Evolutionary conservation across 2,888 invertebrate genomes (phyloP), one percentile per base, ranked within the genome.

Genomic region (Tiphia femorata): DNA sequence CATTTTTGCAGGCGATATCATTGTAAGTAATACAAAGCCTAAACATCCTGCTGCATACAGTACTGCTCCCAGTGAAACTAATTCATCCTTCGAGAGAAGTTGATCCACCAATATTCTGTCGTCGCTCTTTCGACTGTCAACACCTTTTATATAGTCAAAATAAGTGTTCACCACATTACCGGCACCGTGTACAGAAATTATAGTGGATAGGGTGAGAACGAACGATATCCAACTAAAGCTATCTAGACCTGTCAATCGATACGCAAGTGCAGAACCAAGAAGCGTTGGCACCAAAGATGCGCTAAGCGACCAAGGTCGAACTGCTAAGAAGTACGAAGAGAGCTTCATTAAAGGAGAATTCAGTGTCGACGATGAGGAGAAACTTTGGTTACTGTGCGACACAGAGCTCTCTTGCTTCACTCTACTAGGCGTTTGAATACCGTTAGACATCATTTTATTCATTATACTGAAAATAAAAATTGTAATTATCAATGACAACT

Each of bases 141-240:
- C 96, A 41, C 94, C 97, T 85, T 95, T 95, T 25, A 94, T 90
- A 80, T 93, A 98, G 84, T 98, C 97, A 82, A 93, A 97, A 83
- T 97, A 97, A 0, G 97, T 97, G 84, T 97, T 97, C 19, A 98
- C 97, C 33, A 97, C 91, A 84, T 98, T 98, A 48, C 97, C 97
- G 58, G 97, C 97, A 58, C 96, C 96, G 81, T 98, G 97, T 2
- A 97, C 97, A 1, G 93, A 94, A 57, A 96, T 88, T 17, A 96
- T 92, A 2, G 96, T 96, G 72, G 94, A 89, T 44, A 94, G 86
- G 2, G 96, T 96, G 10, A 95, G 86, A 38, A 96, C 76, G 66
- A 96, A 88, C 0, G 92, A 90, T 58, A 92, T 84, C 86, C 92
- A 89, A 79, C 91, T 94, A 83, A 96, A 95, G 61, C 91, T 90